Evolutionary conservation across 2,113 vertebrate genomes (phyloP).

Genomic region (Myiagra hebetior): DNA sequence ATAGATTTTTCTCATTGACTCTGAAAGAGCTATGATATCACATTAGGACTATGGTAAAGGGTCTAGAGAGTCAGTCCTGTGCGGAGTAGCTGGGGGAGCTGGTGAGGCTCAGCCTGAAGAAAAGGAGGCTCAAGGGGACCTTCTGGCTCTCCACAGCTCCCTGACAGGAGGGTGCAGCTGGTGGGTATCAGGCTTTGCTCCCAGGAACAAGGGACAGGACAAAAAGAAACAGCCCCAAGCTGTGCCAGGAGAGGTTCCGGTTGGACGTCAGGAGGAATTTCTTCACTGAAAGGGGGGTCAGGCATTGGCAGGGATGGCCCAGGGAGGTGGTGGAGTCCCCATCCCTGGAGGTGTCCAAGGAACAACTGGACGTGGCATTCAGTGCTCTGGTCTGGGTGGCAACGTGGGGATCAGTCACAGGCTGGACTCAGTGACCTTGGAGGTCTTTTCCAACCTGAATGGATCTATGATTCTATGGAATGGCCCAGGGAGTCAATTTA

Average conservation of each 20-base stretch:
- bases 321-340: not conserved
- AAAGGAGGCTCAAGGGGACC: not conserved
- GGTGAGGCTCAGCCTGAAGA: not conserved
- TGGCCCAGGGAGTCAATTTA: not conserved
- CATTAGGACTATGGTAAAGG: not conserved
- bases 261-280: not conserved
- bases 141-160: not conserved
- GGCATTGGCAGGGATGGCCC: accelerated
- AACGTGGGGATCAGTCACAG: not conserved
- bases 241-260: not conserved
- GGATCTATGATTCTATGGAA: not conserved
- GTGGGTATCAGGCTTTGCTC: not conserved
- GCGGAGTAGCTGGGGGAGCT: not conserved
- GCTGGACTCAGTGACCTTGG: not conserved
- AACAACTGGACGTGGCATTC: accelerated
- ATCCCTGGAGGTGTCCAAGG: not conserved
- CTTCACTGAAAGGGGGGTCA: accelerated
- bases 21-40: not conserved
- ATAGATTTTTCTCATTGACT: not conserved
- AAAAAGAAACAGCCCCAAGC: accelerated
- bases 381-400: not conserved
- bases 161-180: not conserved
- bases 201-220: not conserved
- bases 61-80: not conserved
- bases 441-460: not conserved